A percentile compares a stretch with the other conserved stretches of the same genome.
Conservation (phyloP, 2,888 invertebrate species). For the Macrophya annulata region DNA sequence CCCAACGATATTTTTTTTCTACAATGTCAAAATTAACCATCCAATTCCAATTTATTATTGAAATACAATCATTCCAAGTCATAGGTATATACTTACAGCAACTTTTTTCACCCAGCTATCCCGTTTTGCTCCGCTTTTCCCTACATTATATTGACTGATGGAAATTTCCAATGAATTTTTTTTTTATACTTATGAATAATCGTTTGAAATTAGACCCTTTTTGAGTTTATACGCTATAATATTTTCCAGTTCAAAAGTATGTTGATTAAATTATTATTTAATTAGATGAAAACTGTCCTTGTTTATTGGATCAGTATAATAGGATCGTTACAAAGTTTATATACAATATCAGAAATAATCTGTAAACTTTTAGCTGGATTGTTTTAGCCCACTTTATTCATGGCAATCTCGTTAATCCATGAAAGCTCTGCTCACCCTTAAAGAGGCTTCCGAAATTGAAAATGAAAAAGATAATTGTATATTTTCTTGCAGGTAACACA, state of each 20-base stretch:
- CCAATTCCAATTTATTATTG: no score
- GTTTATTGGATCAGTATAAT: not conserved
- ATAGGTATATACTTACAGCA: no score
- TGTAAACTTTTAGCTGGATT: constrained; percentile 2
- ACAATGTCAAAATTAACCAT: no score
- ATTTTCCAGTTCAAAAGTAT: not conserved
- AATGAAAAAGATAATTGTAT: not conserved
- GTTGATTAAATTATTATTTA: not conserved
- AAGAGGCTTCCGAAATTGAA: not conserved
- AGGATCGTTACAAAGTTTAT: not conserved
- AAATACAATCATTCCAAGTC: no score
- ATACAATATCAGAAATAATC: constrained; percentile 10
- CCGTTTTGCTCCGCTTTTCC: no score
- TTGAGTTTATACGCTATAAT: not conserved
- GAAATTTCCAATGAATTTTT: not conserved
- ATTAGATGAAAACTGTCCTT: not conserved
- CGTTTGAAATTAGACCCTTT: not conserved
- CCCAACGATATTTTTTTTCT: no score
- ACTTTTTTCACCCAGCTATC: no score
- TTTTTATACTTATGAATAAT: not conserved
- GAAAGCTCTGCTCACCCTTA: not conserved
- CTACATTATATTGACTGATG: not conserved
- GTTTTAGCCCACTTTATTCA: not conserved
- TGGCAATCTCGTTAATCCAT: not conserved
- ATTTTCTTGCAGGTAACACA: no score